Conservation (phyloP, 2,797 vertebrate species). For the Microcaecilia unicolor region DNA sequence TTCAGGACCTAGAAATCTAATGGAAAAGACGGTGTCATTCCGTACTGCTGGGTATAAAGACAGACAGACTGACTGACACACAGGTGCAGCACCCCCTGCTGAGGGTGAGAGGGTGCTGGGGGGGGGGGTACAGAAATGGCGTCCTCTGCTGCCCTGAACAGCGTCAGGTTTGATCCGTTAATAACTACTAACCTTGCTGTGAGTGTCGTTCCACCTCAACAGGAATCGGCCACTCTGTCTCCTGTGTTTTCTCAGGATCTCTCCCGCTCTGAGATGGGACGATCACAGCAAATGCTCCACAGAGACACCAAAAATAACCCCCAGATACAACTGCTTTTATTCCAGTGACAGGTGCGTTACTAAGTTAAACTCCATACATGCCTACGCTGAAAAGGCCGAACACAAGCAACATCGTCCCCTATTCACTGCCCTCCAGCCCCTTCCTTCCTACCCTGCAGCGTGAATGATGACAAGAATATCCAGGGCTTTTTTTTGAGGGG, state of each 20-base stretch:
- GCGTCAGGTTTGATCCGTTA: neutral
- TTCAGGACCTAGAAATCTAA: too few relatives aligned
- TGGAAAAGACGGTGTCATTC: too few relatives aligned
- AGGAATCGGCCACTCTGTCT: slow-evolving; percentile 3
- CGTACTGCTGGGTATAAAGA: too few relatives aligned
- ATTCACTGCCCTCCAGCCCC: neutral
- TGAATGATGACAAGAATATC: neutral
- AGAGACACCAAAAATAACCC: slow-evolving; percentile 85
- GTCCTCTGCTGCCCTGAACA: neutral
- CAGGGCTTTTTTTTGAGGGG: too few relatives aligned
- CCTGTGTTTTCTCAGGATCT: slow-evolving; percentile 21
- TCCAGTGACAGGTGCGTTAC: slow-evolving; percentile 85
- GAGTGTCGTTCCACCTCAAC: neutral
- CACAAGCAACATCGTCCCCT: neutral
- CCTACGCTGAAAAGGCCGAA: slow-evolving; percentile 24
- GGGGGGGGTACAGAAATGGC: neutral
- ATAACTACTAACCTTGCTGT: slow-evolving; percentile 15
- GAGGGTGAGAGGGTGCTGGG: neutral
- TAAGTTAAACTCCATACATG: slow-evolving; percentile 67
- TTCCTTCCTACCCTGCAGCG: neutral
- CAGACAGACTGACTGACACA: too few relatives aligned
- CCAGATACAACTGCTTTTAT: slow-evolving; percentile 72
- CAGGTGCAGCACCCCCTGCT: too few relatives aligned
- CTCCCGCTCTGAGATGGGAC: slow-evolving; percentile 45
- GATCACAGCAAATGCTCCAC: slow-evolving; percentile 75